A percentile compares a stretch with the other conserved stretches of the same genome.
Evolutionary conservation across 2,113 vertebrate species (phyloP).

Genomic region (Larimichthys crocea): DNA sequence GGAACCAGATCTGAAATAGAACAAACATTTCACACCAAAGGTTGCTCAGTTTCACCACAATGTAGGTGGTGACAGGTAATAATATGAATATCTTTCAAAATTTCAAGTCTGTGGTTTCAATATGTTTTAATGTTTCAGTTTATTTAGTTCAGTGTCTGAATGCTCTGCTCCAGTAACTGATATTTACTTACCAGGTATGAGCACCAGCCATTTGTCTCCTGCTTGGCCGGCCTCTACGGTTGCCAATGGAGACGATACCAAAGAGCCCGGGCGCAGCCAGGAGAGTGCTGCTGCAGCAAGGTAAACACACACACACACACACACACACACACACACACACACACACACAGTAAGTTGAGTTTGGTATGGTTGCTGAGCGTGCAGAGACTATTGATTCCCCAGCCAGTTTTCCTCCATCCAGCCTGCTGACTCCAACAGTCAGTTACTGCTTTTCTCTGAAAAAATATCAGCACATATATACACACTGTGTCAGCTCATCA

Average conservation of each 20-base stretch:
- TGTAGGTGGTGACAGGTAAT: neutral
- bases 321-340: conserved; percentile 14
- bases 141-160: neutral
- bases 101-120: neutral
- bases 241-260: conserved; percentile 92
- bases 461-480: conserved; percentile 31
- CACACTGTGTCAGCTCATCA: conserved; percentile 43
- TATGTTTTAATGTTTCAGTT: neutral
- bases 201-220: conserved; percentile 89
- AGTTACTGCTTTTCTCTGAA: conserved; percentile 22
- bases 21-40: no score
- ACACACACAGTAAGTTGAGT: conserved; percentile 20
- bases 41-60: no score
- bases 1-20: no score
- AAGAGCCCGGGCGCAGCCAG: conserved; percentile 82
- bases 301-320: conserved; percentile 66
- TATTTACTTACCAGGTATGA: conserved; percentile 77
- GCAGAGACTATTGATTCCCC: conserved; percentile 64
- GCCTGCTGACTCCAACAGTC: conserved; percentile 53
- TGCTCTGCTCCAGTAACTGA: neutral
- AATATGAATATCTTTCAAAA: neutral
- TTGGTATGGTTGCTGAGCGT: conserved; percentile 44
- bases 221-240: conserved; percentile 90
- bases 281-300: conserved; percentile 90
- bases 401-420: neutral